These are phyloP conservation scores for Eutrigla gurnardus DNA, from an alignment of 2,797 vertebrate genomes.

Conservation along the genomic window DNA sequence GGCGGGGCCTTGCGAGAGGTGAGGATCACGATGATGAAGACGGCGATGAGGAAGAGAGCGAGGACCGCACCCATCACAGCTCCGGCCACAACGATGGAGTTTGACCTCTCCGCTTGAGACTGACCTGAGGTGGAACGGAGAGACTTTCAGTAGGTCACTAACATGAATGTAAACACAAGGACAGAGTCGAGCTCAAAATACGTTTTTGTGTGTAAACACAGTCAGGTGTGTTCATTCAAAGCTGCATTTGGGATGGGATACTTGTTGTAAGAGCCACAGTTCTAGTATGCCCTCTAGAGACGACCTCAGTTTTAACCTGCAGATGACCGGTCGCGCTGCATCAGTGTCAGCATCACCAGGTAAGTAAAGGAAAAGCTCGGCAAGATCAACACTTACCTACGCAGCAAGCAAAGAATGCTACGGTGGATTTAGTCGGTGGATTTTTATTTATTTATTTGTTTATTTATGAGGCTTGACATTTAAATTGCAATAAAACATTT, in stretches of 20 bases:
- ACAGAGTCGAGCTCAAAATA: constrained; percentile 4
- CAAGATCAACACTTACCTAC: not conserved
- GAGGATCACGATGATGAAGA: constrained; percentile 92
- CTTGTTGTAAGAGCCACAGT: not conserved
- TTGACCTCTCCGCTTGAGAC: constrained; percentile 89
- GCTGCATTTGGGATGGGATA: not conserved
- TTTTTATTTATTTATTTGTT: too few species aligned
- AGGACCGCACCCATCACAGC: constrained; percentile 95
- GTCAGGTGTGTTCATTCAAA: not conserved
- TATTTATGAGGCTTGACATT: not conserved
- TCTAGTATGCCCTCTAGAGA: not conserved
- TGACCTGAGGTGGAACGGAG: constrained; percentile 85
- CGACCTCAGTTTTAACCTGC: not conserved
- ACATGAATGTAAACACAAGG: not conserved
- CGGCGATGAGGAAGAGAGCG: constrained; percentile 92
- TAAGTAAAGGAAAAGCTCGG: not conserved
- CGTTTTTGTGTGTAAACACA: not conserved
- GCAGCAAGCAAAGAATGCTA: not conserved
- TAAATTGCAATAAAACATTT: not conserved
- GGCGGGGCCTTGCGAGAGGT: constrained; percentile 88
- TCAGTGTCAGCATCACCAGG: not conserved
- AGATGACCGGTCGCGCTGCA: not conserved
- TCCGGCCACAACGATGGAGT: constrained; percentile 91
- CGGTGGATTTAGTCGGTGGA: too few species aligned
- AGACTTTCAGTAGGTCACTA: constrained; percentile 24